phyloP scores from a whole-genome alignment of 1,140 invertebrate species.

The Trichoplusia ni region DNA sequence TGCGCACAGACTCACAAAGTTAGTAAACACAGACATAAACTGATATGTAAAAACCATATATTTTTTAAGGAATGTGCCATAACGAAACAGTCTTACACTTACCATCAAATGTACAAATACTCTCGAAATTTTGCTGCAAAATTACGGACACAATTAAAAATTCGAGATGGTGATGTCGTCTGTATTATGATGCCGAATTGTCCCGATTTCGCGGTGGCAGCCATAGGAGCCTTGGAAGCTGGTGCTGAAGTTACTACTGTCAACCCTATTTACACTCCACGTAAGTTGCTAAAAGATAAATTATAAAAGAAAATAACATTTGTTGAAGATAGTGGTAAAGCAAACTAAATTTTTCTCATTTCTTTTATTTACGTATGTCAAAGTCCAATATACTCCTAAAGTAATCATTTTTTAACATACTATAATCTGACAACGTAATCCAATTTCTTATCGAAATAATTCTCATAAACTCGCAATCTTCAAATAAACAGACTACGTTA shows the following conservation, averaged over 20 bases:
- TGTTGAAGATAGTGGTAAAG: too few relatives aligned
- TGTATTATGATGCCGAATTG: slow-evolving; percentile 88
- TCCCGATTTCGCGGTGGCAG: slow-evolving; percentile 87
- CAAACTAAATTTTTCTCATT: too few relatives aligned
- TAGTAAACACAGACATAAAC: too few relatives aligned
- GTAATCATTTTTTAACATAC: too few relatives aligned
- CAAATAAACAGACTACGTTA: too few relatives aligned
- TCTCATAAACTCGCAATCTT: too few relatives aligned
- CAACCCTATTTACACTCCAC: slow-evolving; percentile 90
- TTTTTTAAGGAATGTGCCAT: slow-evolving; percentile 84
- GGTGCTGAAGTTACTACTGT: slow-evolving; percentile 88
- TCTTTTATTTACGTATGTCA: too few relatives aligned
- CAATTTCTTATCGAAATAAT: too few relatives aligned
- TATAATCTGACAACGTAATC: too few relatives aligned
- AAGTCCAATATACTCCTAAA: too few relatives aligned
- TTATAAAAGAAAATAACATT: not conserved
- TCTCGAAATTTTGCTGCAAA: slow-evolving; percentile 85
- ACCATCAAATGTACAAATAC: slow-evolving; percentile 83
- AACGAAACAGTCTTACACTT: slow-evolving; percentile 87
- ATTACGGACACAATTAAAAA: slow-evolving; percentile 83
- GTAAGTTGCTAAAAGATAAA: slow-evolving; percentile 73
- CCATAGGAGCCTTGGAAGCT: slow-evolving; percentile 85
- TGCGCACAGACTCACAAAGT: too few relatives aligned
- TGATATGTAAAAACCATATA: too few relatives aligned
- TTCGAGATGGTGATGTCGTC: slow-evolving; percentile 86